phyloP scores from a whole-genome alignment of 2,113 vertebrate genomes.

The Ailuropoda melanoleuca region DNA sequence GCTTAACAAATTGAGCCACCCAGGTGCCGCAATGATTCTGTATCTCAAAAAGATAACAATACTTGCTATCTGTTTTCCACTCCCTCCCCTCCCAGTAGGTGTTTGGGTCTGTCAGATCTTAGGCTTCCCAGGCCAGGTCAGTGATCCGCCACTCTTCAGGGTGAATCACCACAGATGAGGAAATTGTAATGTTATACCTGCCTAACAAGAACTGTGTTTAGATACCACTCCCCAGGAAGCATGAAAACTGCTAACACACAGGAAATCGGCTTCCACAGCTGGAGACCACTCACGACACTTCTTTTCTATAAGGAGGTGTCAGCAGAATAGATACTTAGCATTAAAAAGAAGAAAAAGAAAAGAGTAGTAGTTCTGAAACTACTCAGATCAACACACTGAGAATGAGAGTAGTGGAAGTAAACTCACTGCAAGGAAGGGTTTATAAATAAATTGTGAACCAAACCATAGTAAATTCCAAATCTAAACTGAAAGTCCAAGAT shows the following conservation, averaged over 20 bases:
- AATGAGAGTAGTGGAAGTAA: constrained; percentile 30
- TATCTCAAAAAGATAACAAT: background rate
- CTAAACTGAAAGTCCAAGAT: background rate
- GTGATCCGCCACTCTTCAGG: background rate
- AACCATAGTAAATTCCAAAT: background rate
- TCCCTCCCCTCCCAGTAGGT: background rate
- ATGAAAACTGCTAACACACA: background rate
- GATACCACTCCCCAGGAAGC: background rate
- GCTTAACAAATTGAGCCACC: background rate
- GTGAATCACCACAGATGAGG: constrained; percentile 20
- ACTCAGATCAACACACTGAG: background rate
- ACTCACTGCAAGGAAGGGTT: background rate
- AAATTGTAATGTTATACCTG: constrained; percentile 24
- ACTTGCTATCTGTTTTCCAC: background rate
- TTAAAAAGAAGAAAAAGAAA: constrained; percentile 27
- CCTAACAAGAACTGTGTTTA: constrained; percentile 32
- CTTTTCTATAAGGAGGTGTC: background rate
- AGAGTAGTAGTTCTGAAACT: background rate
- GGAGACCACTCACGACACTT: background rate
- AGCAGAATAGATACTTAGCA: background rate
- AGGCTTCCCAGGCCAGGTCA: background rate
- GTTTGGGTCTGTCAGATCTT: background rate
- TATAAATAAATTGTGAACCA: background rate
- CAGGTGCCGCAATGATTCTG: background rate
- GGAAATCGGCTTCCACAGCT: background rate